Base-by-base conservation (phyloP, 2,797 vertebrate genomes). In the Etheostoma perlongum region DNA sequence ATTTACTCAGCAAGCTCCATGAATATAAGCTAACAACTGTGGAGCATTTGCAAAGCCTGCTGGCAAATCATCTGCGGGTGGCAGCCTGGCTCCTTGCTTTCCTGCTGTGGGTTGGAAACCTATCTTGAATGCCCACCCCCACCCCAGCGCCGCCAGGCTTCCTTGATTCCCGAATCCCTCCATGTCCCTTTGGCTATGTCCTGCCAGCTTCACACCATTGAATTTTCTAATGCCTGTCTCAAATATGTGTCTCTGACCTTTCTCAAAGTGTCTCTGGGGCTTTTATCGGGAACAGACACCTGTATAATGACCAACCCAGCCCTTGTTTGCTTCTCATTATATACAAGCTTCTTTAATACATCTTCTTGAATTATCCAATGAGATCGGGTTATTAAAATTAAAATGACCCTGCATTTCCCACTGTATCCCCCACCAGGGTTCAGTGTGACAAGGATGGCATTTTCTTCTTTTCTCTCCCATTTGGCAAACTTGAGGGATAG, bases 371-470 rank as follows among this genome's bases (percentile, higher is more conserved):
- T 84, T 51, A 67, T 23, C 36, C 55, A 16, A 9, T n/a, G 59
- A 79, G 42, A 77, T 53, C 70, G 40, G 49, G 67, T 72, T 79
- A 88, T 86, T 84, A 61, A 78, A 80, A 81, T 81, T 42, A 72
- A 74, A 70, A 82, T 68, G 52, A 85, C 76, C 63, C 69, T 10
- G 59, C 4, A n/a, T 74, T 80, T 60, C 67, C 14, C 53, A 12
- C 30, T 54, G 18, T 25, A 27, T 53, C 44, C 48, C 18, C 40
- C 54, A 18, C 16, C 12, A 36, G 67, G 69, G 51, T 60, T 78
- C 67, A 76, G 57, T 70, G 9, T 61, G 70, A 85, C 83, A 75
- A 67, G 66, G 72, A 70, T 65, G 60, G 33, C 47, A 30, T 79
- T 77, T 84, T 54, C 23, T 72, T 19, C 58, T 52, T 42, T 49